These are phyloP conservation scores for Antennarius striatus DNA, from an alignment of 2,113 vertebrate species.

Conservation along the genomic window DNA sequence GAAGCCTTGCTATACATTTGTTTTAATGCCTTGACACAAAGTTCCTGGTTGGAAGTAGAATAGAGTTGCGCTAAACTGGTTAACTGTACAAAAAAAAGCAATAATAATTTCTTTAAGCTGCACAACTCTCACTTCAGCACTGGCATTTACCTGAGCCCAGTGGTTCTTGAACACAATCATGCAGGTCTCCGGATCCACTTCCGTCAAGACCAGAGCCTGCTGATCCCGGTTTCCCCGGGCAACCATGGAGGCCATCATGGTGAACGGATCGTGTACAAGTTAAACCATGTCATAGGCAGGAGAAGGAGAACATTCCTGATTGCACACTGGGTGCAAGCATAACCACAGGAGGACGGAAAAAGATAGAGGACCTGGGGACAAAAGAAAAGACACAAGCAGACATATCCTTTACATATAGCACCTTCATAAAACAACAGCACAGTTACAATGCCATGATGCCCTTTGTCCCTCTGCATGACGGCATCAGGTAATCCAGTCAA, in stretches of 20 bases:
- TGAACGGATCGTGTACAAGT: conserved; percentile 60
- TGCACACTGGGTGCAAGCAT: conserved; percentile 38
- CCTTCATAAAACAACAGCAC: conserved; percentile 22
- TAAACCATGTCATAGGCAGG: conserved; percentile 72
- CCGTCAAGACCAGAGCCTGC: conserved; percentile 85
- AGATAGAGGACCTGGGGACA: conserved; percentile 46
- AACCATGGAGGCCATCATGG: conserved; percentile 88
- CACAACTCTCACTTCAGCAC: too few species aligned
- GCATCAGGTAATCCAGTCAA: conserved; percentile 51
- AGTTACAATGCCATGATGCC: neutral
- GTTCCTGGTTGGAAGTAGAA: neutral
- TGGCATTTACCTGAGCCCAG: conserved; percentile 91
- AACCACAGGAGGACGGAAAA: conserved; percentile 21
- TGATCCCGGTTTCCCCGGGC: conserved; percentile 79
- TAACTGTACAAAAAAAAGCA: too few species aligned
- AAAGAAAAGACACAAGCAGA: conserved; percentile 15
- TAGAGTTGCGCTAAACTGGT: neutral
- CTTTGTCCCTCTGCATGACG: conserved; percentile 43
- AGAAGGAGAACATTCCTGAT: conserved; percentile 40
- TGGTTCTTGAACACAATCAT: conserved; percentile 99
- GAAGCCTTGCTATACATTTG: too few species aligned
- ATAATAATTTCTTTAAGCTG: too few species aligned
- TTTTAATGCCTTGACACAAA: neutral
- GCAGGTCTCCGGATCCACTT: conserved; percentile 97
- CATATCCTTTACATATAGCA: neutral